Evolutionary conservation across 1,140 invertebrate species (phyloP).

Genomic region (Antheraea pernyi): DNA sequence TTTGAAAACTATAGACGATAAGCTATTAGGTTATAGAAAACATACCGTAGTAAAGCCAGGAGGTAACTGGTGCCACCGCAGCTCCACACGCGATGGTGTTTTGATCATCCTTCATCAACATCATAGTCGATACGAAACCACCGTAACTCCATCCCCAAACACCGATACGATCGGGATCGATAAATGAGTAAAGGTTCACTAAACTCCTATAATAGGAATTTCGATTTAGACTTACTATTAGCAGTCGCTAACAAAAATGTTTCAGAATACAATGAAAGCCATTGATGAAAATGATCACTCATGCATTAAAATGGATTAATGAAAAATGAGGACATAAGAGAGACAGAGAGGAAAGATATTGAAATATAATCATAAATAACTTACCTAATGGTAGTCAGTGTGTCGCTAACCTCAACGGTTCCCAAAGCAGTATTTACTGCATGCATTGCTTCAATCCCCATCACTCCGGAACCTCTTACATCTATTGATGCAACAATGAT

Average conservation of each 20-base stretch:
- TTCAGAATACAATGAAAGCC: too few species aligned
- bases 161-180: slow-evolving; percentile 82
- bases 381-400: slow-evolving; percentile 79
- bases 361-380: not conserved
- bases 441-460: slow-evolving; percentile 90
- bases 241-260: too few species aligned
- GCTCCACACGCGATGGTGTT: slow-evolving; percentile 93
- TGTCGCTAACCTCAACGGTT: slow-evolving; percentile 92
- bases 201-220: slow-evolving; percentile 69
- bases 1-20: not conserved
- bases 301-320: too few species aligned
- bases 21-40: not conserved
- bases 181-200: slow-evolving; percentile 83
- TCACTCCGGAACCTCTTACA: slow-evolving; percentile 91
- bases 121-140: slow-evolving; percentile 92
- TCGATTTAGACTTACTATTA: not conserved
- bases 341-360: too few species aligned
- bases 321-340: too few species aligned
- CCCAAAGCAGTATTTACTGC: slow-evolving; percentile 90
- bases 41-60: slow-evolving; percentile 92
- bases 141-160: slow-evolving; percentile 98
- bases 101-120: slow-evolving; percentile 85
- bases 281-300: too few species aligned
- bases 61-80: slow-evolving; percentile 95
- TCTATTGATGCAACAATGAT: slow-evolving; percentile 93